phyloP scores from a whole-genome alignment of 2,113 vertebrate genomes.

The Dermatemys mawii region DNA sequence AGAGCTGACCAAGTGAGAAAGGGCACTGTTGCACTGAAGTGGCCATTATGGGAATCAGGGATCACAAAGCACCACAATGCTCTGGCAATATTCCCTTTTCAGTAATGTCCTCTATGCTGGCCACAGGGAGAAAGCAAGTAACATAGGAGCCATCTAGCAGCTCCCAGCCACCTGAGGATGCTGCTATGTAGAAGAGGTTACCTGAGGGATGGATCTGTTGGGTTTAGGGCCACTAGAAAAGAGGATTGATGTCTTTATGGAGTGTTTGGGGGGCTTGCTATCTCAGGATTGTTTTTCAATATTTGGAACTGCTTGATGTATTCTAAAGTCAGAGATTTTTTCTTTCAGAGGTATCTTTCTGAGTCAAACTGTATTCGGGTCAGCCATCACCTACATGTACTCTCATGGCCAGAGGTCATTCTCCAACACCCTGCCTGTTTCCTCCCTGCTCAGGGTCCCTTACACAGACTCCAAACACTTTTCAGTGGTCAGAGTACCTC shows the following conservation, averaged over 20 bases:
- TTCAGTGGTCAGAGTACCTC: too few relatives aligned
- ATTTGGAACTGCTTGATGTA: conserved; percentile 2
- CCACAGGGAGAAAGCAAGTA: neutral
- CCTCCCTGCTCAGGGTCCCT: too few relatives aligned
- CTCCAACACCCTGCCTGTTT: neutral
- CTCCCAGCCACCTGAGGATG: accelerated
- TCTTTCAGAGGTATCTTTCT: conserved; percentile 23
- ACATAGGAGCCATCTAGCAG: neutral
- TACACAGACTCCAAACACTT: too few relatives aligned
- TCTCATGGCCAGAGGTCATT: neutral
- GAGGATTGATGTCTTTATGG: conserved; percentile 19
- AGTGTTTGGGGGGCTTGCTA: neutral
- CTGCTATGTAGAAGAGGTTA: accelerated
- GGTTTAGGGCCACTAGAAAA: neutral
- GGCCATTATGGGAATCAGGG: neutral
- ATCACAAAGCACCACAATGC: neutral
- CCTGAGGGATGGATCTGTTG: neutral
- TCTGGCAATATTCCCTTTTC: neutral
- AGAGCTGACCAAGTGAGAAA: neutral
- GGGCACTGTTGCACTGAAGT: neutral
- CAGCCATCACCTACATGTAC: neutral
- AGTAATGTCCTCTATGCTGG: neutral
- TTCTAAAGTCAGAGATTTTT: neutral
- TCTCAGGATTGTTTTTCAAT: conserved; percentile 37
- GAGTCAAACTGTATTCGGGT: too few relatives aligned